Evolutionary conservation across 2,888 invertebrate genomes (phyloP).

Genomic region (Ischnus inquisitorius): DNA sequence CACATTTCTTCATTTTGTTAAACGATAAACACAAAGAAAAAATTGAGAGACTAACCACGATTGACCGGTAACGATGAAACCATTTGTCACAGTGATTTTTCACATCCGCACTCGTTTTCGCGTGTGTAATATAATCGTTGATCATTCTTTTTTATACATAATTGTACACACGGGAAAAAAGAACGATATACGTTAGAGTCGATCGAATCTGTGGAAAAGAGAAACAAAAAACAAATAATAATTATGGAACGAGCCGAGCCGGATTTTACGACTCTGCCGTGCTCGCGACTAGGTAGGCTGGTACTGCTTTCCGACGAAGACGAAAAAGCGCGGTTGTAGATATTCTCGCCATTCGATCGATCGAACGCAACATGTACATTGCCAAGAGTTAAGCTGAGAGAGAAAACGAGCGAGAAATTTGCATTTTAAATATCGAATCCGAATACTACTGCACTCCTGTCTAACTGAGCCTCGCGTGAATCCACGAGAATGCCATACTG

Average conservation of each 20-base stretch:
- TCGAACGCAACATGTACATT: slow-evolving; percentile 36
- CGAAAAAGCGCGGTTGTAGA: slow-evolving; percentile 42
- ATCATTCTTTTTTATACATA: slow-evolving; percentile 62
- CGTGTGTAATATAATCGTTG: slow-evolving; percentile 32
- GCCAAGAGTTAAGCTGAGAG: slow-evolving; percentile 9
- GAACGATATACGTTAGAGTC: slow-evolving; percentile 41
- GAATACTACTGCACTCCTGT: slow-evolving; percentile 30
- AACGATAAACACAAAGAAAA: neutral
- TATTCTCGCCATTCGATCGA: neutral
- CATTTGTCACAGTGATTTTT: slow-evolving; percentile 21
- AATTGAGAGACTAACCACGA: slow-evolving; percentile 20
- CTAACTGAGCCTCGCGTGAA: slow-evolving; percentile 33
- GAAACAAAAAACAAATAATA: no score
- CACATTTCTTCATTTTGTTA: slow-evolving; percentile 7
- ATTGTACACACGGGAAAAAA: slow-evolving; percentile 59
- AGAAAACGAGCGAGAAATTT: slow-evolving; percentile 12
- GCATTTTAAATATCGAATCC: slow-evolving; percentile 55
- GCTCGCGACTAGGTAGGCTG: slow-evolving; percentile 49
- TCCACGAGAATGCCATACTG: slow-evolving; percentile 27
- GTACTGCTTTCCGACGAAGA: slow-evolving; percentile 45
- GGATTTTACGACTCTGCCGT: slow-evolving; percentile 43
- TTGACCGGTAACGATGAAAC: slow-evolving; percentile 36
- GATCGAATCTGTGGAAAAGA: neutral
- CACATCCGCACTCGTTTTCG: slow-evolving; percentile 38
- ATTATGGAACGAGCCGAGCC: neutral